Evolutionary conservation across 2,888 invertebrate species (phyloP).

Genomic region (Coelopa pilipes): DNA sequence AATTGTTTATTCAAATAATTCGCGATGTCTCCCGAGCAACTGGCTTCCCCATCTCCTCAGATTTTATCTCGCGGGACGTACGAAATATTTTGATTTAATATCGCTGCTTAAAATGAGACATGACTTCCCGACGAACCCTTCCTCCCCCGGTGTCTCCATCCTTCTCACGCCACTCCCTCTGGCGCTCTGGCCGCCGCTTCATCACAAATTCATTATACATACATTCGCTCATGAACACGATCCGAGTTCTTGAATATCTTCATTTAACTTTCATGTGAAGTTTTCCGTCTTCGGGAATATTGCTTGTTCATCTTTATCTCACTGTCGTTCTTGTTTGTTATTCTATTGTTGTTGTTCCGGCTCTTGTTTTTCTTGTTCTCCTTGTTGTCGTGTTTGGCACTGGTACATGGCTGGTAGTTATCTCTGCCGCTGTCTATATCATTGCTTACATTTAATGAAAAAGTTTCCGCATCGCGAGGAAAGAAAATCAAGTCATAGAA

Average conservation of each 20-base stretch:
- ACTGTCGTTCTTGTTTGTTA: too few species aligned
- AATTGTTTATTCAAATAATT: too few species aligned
- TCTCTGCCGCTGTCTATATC: not conserved
- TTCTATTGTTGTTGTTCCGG: too few species aligned
- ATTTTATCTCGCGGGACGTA: too few species aligned
- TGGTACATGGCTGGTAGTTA: not conserved
- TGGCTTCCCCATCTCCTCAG: too few species aligned
- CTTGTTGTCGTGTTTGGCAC: not conserved
- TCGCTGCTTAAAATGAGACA: too few species aligned
- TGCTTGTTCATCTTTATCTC: too few species aligned
- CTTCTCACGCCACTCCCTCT: too few species aligned
- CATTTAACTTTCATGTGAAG: not conserved
- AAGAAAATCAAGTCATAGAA: not conserved
- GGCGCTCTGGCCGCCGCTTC: not conserved
- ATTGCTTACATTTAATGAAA: conserved; percentile 2
- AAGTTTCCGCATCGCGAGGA: not conserved
- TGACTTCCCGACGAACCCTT: too few species aligned
- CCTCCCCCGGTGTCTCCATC: too few species aligned
- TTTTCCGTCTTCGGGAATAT: not conserved
- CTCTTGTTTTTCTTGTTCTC: not conserved
- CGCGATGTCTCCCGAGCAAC: too few species aligned
- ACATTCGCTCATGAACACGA: not conserved
- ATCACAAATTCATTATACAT: conserved; percentile 3
- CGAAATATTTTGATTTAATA: too few species aligned
- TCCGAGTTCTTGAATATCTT: not conserved